phyloP scores from a whole-genome alignment of 2,797 vertebrate genomes.

The Muraenolepis orangiensis region DNA sequence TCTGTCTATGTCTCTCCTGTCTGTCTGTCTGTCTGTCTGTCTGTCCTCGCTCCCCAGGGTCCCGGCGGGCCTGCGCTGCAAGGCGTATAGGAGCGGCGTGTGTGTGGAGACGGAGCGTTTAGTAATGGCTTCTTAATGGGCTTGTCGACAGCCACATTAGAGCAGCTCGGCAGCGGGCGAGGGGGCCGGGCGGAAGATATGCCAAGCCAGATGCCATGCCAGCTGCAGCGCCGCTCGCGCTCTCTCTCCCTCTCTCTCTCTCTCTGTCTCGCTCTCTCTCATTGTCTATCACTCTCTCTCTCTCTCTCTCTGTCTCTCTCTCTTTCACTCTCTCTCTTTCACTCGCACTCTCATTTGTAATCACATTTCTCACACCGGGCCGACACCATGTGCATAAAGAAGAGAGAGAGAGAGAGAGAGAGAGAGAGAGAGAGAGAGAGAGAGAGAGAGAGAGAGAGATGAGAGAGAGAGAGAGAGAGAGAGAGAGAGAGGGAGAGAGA shows the following conservation, averaged over 20 bases:
- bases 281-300: conserved; percentile 25
- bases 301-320: no score
- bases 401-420: not conserved
- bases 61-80: conserved; percentile 66
- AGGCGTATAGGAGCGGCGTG: conserved; percentile 68
- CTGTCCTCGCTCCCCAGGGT: conserved; percentile 36
- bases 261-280: conserved; percentile 67
- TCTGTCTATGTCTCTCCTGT: not conserved
- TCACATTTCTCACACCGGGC: conserved; percentile 77
- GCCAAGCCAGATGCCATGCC: conserved; percentile 78
- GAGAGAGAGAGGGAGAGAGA: not conserved
- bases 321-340: conserved; percentile 38
- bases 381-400: conserved; percentile 53
- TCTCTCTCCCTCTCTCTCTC: conserved; percentile 67
- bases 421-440: not conserved
- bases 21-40: not conserved
- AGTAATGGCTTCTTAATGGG: conserved; percentile 80
- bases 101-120: conserved; percentile 76
- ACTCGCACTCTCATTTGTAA: conserved; percentile 73
- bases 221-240: conserved; percentile 70
- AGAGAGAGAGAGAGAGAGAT: no score
- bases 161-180: conserved; percentile 66
- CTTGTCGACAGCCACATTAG: conserved; percentile 79
- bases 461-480: no score
- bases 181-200: conserved; percentile 71